Percentiles rank a stretch among this genome's conserved stretches.
Conservation (phyloP, 1,140 invertebrate species). For the Daktulosphaira vitifoliae region DNA sequence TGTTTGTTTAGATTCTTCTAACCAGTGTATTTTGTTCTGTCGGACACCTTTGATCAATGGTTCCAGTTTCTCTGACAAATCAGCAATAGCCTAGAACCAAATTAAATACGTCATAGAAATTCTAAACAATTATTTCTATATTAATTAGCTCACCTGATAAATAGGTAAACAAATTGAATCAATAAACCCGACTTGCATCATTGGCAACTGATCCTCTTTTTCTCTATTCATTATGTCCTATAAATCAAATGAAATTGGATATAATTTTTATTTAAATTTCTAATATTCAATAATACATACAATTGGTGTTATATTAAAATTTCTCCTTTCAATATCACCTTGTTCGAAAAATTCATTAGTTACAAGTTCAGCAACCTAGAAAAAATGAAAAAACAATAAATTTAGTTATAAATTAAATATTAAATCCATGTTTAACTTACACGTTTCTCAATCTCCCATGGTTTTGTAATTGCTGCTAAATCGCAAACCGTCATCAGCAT, state of each 20-base stretch:
- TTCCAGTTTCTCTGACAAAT: conserved; percentile 63
- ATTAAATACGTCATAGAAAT: conserved; percentile 2
- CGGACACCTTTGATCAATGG: conserved; percentile 77
- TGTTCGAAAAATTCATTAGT: conserved; percentile 94
- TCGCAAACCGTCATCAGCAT: conserved; percentile 98
- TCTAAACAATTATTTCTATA: no score
- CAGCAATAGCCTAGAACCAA: conserved; percentile 65
- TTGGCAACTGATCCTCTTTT: conserved; percentile 86
- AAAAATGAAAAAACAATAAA: conserved; percentile 8
- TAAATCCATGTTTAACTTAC: no score
- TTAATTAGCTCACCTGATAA: conserved; percentile 86
- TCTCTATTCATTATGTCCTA: conserved; percentile 95
- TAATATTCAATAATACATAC: conserved; percentile 56
- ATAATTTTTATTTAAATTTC: no score
- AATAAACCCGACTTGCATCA: conserved; percentile 95
- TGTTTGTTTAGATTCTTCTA: conserved; percentile 53
- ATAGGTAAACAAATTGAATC: conserved; percentile 92
- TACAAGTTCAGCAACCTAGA: conserved; percentile 73
- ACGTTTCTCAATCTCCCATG: conserved; percentile 86
- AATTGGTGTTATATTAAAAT: conserved; percentile 77
- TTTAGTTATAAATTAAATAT: not conserved
- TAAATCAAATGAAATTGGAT: conserved; percentile 41
- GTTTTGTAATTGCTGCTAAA: conserved; percentile 90
- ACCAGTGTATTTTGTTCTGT: conserved; percentile 73
- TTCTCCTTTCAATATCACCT: conserved; percentile 80